Percentiles rank a stretch among this genome's conserved stretches.
phyloP scores from a whole-genome alignment of 2,888 invertebrate species.

The Melolontha melolontha region DNA sequence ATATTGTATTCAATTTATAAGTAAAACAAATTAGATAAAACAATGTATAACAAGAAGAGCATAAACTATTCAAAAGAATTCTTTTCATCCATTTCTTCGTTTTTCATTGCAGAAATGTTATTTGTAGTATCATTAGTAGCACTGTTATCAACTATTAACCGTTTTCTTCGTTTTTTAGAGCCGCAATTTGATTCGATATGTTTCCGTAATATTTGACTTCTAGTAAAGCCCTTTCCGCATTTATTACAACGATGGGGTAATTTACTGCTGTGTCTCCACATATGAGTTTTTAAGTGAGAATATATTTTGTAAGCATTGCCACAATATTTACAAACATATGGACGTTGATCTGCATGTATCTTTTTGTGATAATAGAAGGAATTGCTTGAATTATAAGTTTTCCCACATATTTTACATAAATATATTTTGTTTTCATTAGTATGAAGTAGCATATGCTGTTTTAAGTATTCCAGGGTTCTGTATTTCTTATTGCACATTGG shows the following conservation, averaged over 20 bases:
- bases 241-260: conserved; percentile 30
- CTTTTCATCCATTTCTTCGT: conserved; percentile 16
- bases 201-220: conserved; percentile 24
- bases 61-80: too few species aligned
- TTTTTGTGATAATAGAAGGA: conserved; percentile 41
- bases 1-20: too few species aligned
- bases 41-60: too few species aligned
- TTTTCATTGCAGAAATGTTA: background rate
- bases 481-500: conserved; percentile 33
- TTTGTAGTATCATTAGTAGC: background rate
- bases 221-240: conserved; percentile 37
- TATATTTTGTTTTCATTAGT: conserved; percentile 32
- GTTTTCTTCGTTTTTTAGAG: conserved; percentile 28
- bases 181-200: conserved; percentile 38
- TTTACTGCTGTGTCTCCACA: conserved; percentile 36
- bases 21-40: too few species aligned
- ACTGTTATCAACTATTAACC: too few species aligned
- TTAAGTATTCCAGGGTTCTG: conserved; percentile 32
- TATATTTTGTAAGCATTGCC: conserved; percentile 39
- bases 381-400: conserved; percentile 38
- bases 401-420: conserved; percentile 38
- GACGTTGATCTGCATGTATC: conserved; percentile 37
- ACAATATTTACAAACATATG: conserved; percentile 35
- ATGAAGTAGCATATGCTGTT: conserved; percentile 32
- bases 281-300: conserved; percentile 37